Base-by-base conservation (phyloP, 2,797 vertebrate species). In the Setipinna tenuifilis region DNA sequence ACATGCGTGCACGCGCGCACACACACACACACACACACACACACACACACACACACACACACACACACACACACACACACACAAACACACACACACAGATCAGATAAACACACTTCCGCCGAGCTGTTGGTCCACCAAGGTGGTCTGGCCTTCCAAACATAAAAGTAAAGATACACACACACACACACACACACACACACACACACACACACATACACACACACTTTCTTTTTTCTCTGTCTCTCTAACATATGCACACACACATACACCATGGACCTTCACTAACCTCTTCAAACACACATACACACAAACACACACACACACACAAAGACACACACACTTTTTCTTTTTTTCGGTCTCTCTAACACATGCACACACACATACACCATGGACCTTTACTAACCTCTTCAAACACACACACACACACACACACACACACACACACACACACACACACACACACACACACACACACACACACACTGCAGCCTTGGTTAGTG, bases 401-500 rank as follows among this genome's bases (percentile, higher is more conserved):
- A n/a, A n/a, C n/a, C n/a, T n/a, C n/a, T n/a, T n/a, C 21, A 62
- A n/a, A 23, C 61, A 23, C 6, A 23, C 21, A 23, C n/a, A 62
- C 61, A 23, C n/a, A 25, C 61, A 23, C 61, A 65, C n/a, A 65
- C 6, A 65, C n/a, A 25, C n/a, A 62, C n/a, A 25, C 61, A 78
- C 31, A 78, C 31, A 78, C 71, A 78, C 71, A 78, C 31, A 78
- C 31, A 78, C 31, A 78, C 31, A 78, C 71, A 78, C 71, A 78
- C 71, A 78, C 71, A 78, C 35, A 75, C 7, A 68, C 23, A 71
- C 25, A 35, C 25, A 71, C 25, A 71, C 28, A 16, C 85, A 86
- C 87, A 78, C 83, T 62, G 88, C 82, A 65, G 50, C 23, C 16
- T 68, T 21, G 68, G 68, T 75, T 41, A 16, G 68, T 75, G 31